Evolutionary conservation across 1,140 invertebrate species (phyloP), one percentile per base, ranked within the genome.

Genomic region (Paracyclopina nana): DNA sequence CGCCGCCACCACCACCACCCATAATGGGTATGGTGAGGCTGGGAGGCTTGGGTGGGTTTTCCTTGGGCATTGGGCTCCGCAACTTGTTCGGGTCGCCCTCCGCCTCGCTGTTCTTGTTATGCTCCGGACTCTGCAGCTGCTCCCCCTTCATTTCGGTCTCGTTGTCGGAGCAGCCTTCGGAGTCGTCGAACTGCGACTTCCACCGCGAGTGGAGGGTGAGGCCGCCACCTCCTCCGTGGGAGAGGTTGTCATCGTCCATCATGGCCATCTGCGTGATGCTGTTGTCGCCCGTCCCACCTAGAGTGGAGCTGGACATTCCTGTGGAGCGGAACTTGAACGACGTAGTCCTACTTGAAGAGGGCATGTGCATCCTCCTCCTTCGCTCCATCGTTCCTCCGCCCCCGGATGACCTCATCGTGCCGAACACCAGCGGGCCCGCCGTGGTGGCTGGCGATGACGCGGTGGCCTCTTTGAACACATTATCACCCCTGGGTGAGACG

Each of bases 171-270:
- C 85, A 82, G 29, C 61, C 57, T 56, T 90, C 85, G 0, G 83
- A 87, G 61, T 91, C 85, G 60, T 90, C 84, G 60, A 91, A 90
- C 60, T 88, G 83, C 2, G 82, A 87, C 60, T 90, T 88, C 86
- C 86, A 91, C 58, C 87, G 27, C 1, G 14, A 27, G 31, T 54
- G 34, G 14, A 54, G 20, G 26, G 48, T 54, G 30, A 61, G 76
- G 2, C 72, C 74, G 54, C 66, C 66, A 34, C 67, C 67, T 25
- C 70, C 70, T n/a, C 71, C 71, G 55, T 67, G 62, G 8, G 84
- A 88, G 0, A 87, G 78, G 60, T 87, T 88, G 54, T 88, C 85
- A 62, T 91, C 86, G 61, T 90, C 86, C 59, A 88, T 88, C 51
- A 88, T 72, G 4, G 85, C 86, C 64, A 85, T 88, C 63, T 91